Evolutionary conservation across 1,140 invertebrate genomes (phyloP), one percentile per base, ranked within the genome.

Genomic region (Drosophila sp.): DNA sequence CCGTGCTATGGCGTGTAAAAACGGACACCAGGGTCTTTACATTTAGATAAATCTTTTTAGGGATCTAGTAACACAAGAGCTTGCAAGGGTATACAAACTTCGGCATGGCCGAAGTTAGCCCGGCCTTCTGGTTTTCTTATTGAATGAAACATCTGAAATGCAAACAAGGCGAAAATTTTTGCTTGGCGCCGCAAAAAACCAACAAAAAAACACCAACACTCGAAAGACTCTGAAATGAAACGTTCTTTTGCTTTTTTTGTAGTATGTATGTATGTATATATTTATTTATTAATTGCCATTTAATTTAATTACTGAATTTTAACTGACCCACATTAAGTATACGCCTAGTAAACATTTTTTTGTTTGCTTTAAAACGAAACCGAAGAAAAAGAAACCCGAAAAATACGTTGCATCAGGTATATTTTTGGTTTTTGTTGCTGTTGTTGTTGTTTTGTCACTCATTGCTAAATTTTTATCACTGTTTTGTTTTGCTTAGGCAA

Each of bases 281-380:
- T 55, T 41, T 73, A 60, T 64, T 76, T 76, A 35, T 76, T 61
- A 76, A 76, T 69, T 62, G 66, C 66, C 27, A 29, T 44, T 76
- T 64, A 64, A 64, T 70, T 70, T 60, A 70, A 27, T 50, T 25
- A 50, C 44, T 50, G 44, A 50, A 50, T 27, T 70, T 64, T 70
- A 55, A 70, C 47, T 76, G 40, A 75, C 68, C 56, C 68, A 68
- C 27, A 58, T 57, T 44, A 50, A 50, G 44, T 50, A 50, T 50
- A 50, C 44, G 44, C 44, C 44, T 3, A 27, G 44, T 50, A 50
- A 50, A 50, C 44, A 50, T 27, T 50, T 27, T 27, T 27, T 50
- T 50, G 44, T 50, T 50, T 50, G 44, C 17, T 50, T 50, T 27
- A 50, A 27, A 50, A 50, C 23, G 44, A 50, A 50, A 50, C 44